These are phyloP conservation scores for Vireo altiloquus DNA, from an alignment of 2,113 vertebrate species.

Conservation along the genomic window DNA sequence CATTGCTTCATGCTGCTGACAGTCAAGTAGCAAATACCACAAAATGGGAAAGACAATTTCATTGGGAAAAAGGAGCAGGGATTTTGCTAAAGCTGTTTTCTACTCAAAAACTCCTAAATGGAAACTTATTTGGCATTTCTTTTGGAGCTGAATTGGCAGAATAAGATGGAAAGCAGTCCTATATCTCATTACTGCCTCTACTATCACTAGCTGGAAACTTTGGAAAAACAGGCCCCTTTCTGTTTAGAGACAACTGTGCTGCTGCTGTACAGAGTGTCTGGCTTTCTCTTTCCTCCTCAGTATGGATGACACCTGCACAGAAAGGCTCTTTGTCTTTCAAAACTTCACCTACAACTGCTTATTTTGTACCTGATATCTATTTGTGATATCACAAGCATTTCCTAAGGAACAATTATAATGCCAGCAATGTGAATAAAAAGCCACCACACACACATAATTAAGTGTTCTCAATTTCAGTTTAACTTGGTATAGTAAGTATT, in stretches of 20 bases:
- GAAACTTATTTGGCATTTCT: conserved; percentile 38
- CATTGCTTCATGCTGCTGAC: conserved; percentile 24
- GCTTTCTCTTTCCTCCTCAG: not conserved
- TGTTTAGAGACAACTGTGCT: not conserved
- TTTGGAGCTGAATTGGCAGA: conserved; percentile 29
- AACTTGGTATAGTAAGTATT: not conserved
- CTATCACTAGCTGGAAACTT: conserved; percentile 35
- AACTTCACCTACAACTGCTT: not conserved
- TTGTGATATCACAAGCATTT: not conserved
- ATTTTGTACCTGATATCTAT: not conserved
- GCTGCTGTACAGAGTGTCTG: not conserved
- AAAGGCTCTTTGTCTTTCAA: not conserved
- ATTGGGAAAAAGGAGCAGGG: not conserved
- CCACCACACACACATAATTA: not conserved
- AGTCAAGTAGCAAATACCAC: conserved; percentile 20
- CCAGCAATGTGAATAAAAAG: not conserved
- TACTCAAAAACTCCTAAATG: conserved; percentile 13
- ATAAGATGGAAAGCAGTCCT: conserved; percentile 35
- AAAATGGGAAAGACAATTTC: not conserved
- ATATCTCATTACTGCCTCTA: conserved; percentile 29
- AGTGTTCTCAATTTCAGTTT: not conserved
- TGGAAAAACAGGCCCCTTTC: conserved; percentile 7
- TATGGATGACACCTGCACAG: not conserved
- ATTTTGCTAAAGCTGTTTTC: conserved; percentile 23
- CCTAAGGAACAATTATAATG: not conserved